Base-by-base conservation (phyloP, 2,888 invertebrate species). In the Drosophila borborema region DNA sequence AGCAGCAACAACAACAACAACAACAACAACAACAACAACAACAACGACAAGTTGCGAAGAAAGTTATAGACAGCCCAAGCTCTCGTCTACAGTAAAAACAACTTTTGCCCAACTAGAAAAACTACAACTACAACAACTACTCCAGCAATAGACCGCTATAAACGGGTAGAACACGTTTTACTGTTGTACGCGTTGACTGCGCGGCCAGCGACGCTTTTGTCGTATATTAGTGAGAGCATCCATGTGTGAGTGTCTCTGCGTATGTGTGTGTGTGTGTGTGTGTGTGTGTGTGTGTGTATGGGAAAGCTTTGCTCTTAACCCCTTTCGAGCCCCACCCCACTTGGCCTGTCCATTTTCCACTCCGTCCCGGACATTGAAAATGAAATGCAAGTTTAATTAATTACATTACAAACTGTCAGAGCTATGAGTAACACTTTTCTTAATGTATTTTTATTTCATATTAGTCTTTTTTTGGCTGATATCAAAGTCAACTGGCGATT, bases 161-260 rank as follows among this genome's bases (percentile, higher is more conserved):
- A 80, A 85, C 85, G 89, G 67, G 85, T 87, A 85, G 85, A 85
- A 85, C 85, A 85, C 89, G 85, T 85, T 85, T 89, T 89, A 89
- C 85, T 85, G 88, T 89, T 85, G 82, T 70, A 72, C 58, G 63
- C 64, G 68, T 14, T 55, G 63, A 71, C 74, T 61, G 59, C 78
- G 75, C 72, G 51, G 86, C 63, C 77, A 28, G 60, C 60, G 66
- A n/a, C 38, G 31, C 61, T 46, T 48, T n/a, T 55, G 43, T 49
- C 64, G 61, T n/a, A 34, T 64, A 40, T 38, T 16, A 49, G n/a
- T 60, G 53, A 55, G 20, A 43, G 53, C 46, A 51, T 63, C 64
- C 64, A 51, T 56, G 55, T 63, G 53, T 14, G 56, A 12, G 53
- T 74, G 59, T 12, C 20, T 46, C 34, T 16, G 23, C 46, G 36